These are phyloP conservation scores for Gonatopus flavifemur DNA, from an alignment of 1,140 invertebrate genomes.

Conservation along the genomic window DNA sequence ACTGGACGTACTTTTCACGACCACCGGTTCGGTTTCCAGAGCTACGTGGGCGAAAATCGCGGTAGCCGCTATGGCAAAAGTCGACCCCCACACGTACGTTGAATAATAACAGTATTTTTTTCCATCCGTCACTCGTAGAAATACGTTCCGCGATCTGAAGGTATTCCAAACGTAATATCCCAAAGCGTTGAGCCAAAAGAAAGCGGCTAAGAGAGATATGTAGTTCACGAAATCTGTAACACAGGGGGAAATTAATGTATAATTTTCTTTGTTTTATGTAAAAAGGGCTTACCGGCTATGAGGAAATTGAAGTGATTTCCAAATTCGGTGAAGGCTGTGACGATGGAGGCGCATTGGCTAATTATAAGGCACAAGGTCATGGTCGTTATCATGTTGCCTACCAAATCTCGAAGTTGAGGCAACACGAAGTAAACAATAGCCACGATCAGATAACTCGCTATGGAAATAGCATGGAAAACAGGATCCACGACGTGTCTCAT, in stretches of 20 bases:
- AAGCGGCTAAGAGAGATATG: conserved; percentile 72
- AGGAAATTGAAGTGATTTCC: conserved; percentile 77
- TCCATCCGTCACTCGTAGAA: conserved; percentile 77
- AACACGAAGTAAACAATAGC: conserved; percentile 82
- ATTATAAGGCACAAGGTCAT: conserved; percentile 75
- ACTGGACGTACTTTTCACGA: conserved; percentile 29
- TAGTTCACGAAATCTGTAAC: conserved; percentile 74
- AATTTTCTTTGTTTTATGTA: background rate
- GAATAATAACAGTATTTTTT: conserved; percentile 85
- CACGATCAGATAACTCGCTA: conserved; percentile 71
- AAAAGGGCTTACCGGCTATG: conserved; percentile 64
- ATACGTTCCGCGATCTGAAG: conserved; percentile 81
- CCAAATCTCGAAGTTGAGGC: conserved; percentile 78
- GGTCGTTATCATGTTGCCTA: conserved; percentile 82
- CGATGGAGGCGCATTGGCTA: conserved; percentile 74
- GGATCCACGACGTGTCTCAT: conserved; percentile 75
- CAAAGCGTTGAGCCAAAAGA: conserved; percentile 82
- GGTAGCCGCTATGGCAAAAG: conserved; percentile 67
- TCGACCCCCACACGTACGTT: conserved; percentile 75
- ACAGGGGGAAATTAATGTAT: conserved; percentile 20
- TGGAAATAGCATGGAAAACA: conserved; percentile 70
- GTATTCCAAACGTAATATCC: conserved; percentile 86
- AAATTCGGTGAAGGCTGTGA: conserved; percentile 77
- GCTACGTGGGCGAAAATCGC: conserved; percentile 80
- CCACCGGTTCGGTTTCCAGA: conserved; percentile 67